These are phyloP conservation scores for Polyodon spathula DNA, from an alignment of 2,113 vertebrate species.

Conservation along the genomic window DNA sequence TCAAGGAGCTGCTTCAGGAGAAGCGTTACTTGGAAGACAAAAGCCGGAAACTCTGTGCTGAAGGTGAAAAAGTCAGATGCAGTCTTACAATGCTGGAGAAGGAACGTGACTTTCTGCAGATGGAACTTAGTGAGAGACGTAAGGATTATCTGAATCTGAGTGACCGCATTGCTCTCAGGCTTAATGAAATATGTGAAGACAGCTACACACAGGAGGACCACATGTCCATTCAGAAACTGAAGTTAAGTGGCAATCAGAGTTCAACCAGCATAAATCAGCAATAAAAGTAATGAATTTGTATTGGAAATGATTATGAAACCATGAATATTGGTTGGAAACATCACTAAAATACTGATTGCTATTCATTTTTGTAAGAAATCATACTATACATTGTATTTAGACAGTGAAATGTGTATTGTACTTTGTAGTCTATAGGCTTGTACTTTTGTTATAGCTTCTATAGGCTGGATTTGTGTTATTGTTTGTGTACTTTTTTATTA, in stretches of 20 bases:
- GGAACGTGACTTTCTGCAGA: constrained; percentile 23
- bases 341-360: too few relatives aligned
- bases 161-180: constrained; percentile 27
- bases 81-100: constrained; percentile 15
- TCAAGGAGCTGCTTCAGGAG: constrained; percentile 17
- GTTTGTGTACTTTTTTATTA: too few relatives aligned
- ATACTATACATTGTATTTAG: too few relatives aligned
- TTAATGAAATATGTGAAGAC: constrained; percentile 20
- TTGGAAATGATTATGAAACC: too few relatives aligned
- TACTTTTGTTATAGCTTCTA: too few relatives aligned
- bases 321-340: too few relatives aligned
- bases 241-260: background rate
- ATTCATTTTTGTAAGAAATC: too few relatives aligned
- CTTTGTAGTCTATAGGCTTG: too few relatives aligned
- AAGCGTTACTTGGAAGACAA: constrained; percentile 6
- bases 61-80: constrained; percentile 18
- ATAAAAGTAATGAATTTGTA: background rate
- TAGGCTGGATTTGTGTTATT: too few relatives aligned
- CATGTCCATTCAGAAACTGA: constrained; percentile 20
- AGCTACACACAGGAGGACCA: background rate
- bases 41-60: background rate
- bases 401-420: too few relatives aligned
- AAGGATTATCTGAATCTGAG: constrained; percentile 31
- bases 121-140: constrained; percentile 24
- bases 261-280: background rate